phyloP scores from a whole-genome alignment of 2,888 invertebrate species.

The Ornithoptera alexandrae region DNA sequence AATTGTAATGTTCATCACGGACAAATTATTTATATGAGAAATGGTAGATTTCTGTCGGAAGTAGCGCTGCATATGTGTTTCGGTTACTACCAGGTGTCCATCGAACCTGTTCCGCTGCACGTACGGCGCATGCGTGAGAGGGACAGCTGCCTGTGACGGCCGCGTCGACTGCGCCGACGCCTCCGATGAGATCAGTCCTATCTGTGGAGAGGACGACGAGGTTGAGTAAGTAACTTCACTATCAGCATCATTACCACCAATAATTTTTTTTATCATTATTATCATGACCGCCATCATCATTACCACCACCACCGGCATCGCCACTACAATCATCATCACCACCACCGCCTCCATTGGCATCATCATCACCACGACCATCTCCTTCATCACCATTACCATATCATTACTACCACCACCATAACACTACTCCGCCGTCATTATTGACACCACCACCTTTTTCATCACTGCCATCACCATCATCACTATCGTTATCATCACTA shows the following conservation, averaged over 20 bases:
- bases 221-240: constrained; percentile 27
- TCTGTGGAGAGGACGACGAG: constrained; percentile 26
- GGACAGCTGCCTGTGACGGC: constrained; percentile 57
- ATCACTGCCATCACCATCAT: no score
- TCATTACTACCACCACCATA: no score
- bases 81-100: constrained; percentile 49
- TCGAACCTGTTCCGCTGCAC: constrained; percentile 66
- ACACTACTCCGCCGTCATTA: no score
- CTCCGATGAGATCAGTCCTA: constrained; percentile 36
- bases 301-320: no score
- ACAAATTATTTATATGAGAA: no score
- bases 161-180: constrained; percentile 35
- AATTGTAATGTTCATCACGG: constrained; percentile 1
- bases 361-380: background rate
- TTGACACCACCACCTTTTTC: no score
- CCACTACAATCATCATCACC: background rate
- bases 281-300: no score
- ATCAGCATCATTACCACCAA: background rate
- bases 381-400: no score
- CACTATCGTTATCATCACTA: no score
- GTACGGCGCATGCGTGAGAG: constrained; percentile 76
- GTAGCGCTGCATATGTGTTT: no score
- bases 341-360: background rate
- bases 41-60: no score
- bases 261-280: no score